Evolutionary conservation across 2,797 vertebrate genomes (phyloP).

Genomic region (Eremophila alpestris): DNA sequence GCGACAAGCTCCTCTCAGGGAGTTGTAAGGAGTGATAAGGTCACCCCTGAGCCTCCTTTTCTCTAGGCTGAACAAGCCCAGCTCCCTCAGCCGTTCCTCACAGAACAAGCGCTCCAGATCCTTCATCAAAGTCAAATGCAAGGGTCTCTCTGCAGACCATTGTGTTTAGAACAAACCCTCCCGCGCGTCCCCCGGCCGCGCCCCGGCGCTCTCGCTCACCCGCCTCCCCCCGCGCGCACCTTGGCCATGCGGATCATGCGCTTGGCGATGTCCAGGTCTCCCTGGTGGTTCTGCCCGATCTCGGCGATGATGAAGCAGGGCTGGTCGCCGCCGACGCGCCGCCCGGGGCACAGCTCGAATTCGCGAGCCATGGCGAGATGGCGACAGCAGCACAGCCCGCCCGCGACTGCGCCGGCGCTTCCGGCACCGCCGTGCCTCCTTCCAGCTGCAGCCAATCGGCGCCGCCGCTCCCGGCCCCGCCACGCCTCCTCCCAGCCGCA

Average conservation of each 20-base stretch:
- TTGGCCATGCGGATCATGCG: constrained; percentile 44
- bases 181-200: neutral
- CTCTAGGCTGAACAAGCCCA: neutral
- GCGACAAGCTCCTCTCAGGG: neutral
- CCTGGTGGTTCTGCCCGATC: constrained; percentile 23
- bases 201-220: too few relatives aligned
- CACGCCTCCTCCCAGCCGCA: neutral
- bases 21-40: rapidly evolving
- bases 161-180: neutral
- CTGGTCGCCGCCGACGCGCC: neutral
- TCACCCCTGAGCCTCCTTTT: neutral
- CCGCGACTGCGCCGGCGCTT: neutral
- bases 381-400: rapidly evolving
- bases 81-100: neutral
- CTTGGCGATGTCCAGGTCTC: neutral
- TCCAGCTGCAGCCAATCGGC: neutral
- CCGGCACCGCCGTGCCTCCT: neutral
- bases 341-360: constrained; percentile 21
- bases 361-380: neutral
- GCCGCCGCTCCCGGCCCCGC: rapidly evolving
- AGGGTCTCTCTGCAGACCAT: too few relatives aligned
- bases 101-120: neutral
- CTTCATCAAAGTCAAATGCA: neutral
- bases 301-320: constrained; percentile 51
- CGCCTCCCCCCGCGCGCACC: neutral